Conservation (phyloP, 2,888 invertebrate genomes). For the Orthosia incerta region DNA sequence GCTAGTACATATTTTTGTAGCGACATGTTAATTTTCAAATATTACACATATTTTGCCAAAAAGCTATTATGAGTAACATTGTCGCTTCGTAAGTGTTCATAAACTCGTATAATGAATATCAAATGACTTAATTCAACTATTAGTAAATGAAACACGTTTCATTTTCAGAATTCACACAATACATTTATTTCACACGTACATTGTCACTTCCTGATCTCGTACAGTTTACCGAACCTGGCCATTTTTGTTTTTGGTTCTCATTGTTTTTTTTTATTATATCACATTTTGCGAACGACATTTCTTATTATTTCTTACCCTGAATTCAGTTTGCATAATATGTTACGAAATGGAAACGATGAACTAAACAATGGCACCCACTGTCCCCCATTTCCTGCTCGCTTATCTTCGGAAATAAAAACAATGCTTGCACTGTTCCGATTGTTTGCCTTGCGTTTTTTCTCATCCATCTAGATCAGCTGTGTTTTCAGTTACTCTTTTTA, state of each 20-base stretch:
- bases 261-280: slow-evolving; percentile 63
- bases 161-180: slow-evolving; percentile 54
- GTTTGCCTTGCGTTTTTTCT: slow-evolving; percentile 76
- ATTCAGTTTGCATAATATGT: slow-evolving; percentile 77
- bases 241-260: slow-evolving; percentile 46
- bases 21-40: not conserved
- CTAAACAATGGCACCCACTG: slow-evolving; percentile 81
- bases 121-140: slow-evolving; percentile 24
- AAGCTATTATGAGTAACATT: not conserved
- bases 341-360: slow-evolving; percentile 77
- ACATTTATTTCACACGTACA: slow-evolving; percentile 56
- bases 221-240: slow-evolving; percentile 17
- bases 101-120: slow-evolving; percentile 14
- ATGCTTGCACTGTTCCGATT: slow-evolving; percentile 80
- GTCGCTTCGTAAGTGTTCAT: not conserved
- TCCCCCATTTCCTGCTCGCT: slow-evolving; percentile 82
- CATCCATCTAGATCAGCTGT: slow-evolving; percentile 70
- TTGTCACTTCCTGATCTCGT: slow-evolving; percentile 57
- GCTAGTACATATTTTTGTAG: too few relatives aligned
- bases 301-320: slow-evolving; percentile 71
- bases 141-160: slow-evolving; percentile 49
- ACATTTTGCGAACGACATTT: slow-evolving; percentile 63
- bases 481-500: slow-evolving; percentile 61
- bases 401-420: slow-evolving; percentile 81
- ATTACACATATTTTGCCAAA: not conserved